These are phyloP conservation scores for Carollia perspicillata DNA, from an alignment of 2,113 vertebrate genomes.

Conservation along the genomic window DNA sequence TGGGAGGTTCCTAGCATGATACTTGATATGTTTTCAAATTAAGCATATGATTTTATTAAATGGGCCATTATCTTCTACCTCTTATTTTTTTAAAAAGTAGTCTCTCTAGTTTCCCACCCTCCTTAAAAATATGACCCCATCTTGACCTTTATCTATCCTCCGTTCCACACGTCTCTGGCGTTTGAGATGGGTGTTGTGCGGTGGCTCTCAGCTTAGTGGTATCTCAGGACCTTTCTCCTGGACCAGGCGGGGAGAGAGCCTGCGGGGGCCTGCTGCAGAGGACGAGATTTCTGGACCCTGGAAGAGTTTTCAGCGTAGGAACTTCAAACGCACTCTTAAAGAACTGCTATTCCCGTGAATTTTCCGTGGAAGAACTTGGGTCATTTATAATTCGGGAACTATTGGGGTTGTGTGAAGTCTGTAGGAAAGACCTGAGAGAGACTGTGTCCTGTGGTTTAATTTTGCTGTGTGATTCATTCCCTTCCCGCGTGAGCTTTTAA, in stretches of 20 bases:
- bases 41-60: background rate
- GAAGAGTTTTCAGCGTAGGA: background rate
- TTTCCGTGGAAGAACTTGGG: background rate
- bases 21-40: background rate
- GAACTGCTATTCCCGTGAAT: background rate
- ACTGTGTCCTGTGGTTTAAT: background rate
- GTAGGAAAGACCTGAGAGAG: background rate
- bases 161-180: background rate
- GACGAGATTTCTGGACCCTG: background rate
- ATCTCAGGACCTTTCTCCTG: background rate
- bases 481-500: background rate
- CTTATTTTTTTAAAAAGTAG: background rate
- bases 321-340: background rate
- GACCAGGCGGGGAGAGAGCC: background rate
- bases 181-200: background rate
- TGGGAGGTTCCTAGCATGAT: background rate
- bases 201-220: background rate
- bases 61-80: background rate
- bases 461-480: slow-evolving; percentile 1
- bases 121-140: background rate
- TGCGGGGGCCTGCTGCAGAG: background rate
- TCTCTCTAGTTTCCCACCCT: background rate
- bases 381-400: background rate
- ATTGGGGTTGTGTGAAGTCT: background rate
- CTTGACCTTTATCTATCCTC: background rate